These are phyloP conservation scores for Ploceus nigricollis DNA, from an alignment of 2,113 vertebrate genomes.

Conservation along the genomic window DNA sequence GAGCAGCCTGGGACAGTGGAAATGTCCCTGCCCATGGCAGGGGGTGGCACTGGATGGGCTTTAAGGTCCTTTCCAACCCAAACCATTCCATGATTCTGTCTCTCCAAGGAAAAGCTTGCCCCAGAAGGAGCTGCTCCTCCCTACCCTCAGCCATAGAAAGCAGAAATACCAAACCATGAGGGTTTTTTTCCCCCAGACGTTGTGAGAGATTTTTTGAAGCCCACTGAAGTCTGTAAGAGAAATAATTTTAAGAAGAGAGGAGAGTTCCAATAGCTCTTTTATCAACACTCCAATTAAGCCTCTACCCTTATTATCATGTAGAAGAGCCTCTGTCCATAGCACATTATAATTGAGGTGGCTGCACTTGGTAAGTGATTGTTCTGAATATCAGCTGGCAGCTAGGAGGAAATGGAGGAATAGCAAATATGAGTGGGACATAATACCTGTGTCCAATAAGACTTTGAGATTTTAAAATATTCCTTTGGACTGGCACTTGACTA, in stretches of 20 bases:
- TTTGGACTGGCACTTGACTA: not conserved
- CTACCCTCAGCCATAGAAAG: not conserved
- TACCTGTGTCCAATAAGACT: not conserved
- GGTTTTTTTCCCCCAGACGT: not conserved
- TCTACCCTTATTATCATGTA: not conserved
- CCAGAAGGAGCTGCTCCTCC: not conserved
- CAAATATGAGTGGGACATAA: not conserved
- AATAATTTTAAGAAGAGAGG: not conserved
- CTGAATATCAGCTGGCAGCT: not conserved
- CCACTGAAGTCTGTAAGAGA: not conserved
- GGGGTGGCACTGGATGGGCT: not conserved
- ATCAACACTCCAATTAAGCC: not conserved
- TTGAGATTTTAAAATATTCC: not conserved
- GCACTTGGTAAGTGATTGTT: not conserved
- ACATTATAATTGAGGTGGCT: not conserved
- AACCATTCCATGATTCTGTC: not conserved
- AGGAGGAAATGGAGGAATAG: not conserved
- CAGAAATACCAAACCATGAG: not conserved
- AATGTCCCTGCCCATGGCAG: not conserved
- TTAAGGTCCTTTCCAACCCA: accelerated
- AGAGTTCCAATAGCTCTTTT: not conserved
- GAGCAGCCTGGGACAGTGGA: accelerated
- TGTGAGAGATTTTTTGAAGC: not conserved
- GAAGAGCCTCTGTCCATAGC: not conserved
- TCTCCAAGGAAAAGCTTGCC: not conserved